Conservation (phyloP, 2,888 invertebrate genomes). For the Clistopyga incitator region DNA sequence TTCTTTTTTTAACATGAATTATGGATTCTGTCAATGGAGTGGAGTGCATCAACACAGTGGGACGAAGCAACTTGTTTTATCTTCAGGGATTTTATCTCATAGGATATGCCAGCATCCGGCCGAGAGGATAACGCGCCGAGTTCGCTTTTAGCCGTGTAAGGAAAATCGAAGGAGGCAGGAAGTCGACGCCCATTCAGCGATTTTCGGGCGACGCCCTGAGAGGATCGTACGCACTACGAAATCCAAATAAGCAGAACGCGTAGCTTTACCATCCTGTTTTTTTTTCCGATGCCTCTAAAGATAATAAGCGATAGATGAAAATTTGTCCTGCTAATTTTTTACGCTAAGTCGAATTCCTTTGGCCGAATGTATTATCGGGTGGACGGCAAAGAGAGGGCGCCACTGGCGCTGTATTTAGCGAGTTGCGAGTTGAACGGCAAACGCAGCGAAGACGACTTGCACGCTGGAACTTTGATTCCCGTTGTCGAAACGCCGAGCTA, state of each 20-base stretch:
- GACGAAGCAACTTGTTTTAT: conserved; percentile 25
- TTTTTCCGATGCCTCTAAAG: not conserved
- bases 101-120: conserved; percentile 60
- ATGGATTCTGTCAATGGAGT: not conserved
- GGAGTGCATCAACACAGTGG: not conserved
- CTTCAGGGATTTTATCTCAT: conserved; percentile 50
- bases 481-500: not conserved
- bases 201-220: conserved; percentile 57
- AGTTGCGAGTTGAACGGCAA: not conserved
- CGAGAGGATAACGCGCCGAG: conserved; percentile 47
- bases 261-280: conserved; percentile 1
- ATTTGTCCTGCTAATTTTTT: not conserved
- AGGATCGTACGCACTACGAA: conserved; percentile 12
- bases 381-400: conserved; percentile 31
- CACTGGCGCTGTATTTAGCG: conserved; percentile 6
- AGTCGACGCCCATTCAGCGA: conserved; percentile 56
- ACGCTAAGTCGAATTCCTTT: no score
- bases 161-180: conserved; percentile 51
- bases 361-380: not conserved
- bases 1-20: not conserved
- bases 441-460: not conserved
- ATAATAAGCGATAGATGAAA: not conserved
- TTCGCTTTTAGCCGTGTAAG: conserved; percentile 27
- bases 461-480: conserved; percentile 1
- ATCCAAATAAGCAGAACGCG: conserved; percentile 32